Evolutionary conservation across 2,797 vertebrate genomes (phyloP).

Genomic region (Acrocephalus scirpaceus): DNA sequence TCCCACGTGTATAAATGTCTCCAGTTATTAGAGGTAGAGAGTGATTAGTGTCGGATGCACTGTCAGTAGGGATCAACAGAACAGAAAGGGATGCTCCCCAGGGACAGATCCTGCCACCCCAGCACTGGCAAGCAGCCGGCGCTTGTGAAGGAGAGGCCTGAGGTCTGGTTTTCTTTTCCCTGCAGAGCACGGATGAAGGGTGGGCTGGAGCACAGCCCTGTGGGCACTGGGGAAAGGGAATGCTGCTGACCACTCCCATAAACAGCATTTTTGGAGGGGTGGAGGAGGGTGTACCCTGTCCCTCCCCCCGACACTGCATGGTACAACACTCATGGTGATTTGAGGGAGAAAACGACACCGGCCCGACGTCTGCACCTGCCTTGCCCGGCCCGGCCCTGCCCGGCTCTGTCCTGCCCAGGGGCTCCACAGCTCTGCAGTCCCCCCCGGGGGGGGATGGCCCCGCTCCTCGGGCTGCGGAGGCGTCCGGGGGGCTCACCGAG

Average conservation of each 20-base stretch:
- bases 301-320: rapidly evolving
- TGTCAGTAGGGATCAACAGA: slow-evolving; percentile 13
- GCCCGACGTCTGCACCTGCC: slow-evolving; percentile 58
- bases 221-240: neutral
- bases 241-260: rapidly evolving
- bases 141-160: rapidly evolving
- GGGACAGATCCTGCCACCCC: neutral
- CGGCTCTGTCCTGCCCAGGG: slow-evolving; percentile 47
- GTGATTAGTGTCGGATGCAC: neutral
- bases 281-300: neutral
- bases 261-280: neutral
- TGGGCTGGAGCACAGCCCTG: neutral
- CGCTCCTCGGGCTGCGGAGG: neutral
- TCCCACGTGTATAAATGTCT: neutral
- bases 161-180: neutral
- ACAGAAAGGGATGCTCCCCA: slow-evolving; percentile 18
- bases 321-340: neutral
- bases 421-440: slow-evolving; percentile 51
- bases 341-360: neutral
- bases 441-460: neutral
- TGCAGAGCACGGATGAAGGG: neutral
- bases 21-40: neutral
- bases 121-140: neutral
- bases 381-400: slow-evolving; percentile 53
- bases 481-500: slow-evolving; percentile 45